Conservation (phyloP, 2,797 vertebrate genomes). For the Semaprochilodus insignis region DNA sequence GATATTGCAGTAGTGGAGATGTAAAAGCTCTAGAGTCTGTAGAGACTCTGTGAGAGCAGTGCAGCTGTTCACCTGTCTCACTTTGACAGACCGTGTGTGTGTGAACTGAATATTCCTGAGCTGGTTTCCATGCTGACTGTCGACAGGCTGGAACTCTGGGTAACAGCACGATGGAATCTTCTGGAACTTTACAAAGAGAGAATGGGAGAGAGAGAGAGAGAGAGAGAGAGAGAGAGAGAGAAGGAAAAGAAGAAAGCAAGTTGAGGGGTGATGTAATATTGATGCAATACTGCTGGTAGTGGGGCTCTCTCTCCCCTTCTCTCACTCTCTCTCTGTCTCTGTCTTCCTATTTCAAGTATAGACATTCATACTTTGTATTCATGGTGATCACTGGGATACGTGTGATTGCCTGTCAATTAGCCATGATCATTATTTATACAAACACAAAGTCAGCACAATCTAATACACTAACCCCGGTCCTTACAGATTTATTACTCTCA, state of each 20-base stretch:
- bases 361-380: no score
- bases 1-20: not conserved
- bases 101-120: constrained; percentile 33
- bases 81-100: not conserved
- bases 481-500: no score
- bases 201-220: not conserved
- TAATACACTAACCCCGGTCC: no score
- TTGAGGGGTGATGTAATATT: constrained; percentile 13
- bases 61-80: not conserved
- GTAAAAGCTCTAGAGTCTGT: not conserved
- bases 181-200: not conserved
- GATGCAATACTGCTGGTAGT: constrained; percentile 12
- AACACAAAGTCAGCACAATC: no score
- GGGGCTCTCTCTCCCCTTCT: not conserved
- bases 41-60: constrained; percentile 16
- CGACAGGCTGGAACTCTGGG: not conserved
- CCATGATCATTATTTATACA: no score
- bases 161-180: not conserved
- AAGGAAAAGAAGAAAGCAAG: not conserved
- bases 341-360: not conserved
- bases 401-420: no score
- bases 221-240: not conserved
- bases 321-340: not conserved
- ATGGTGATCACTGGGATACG: no score
- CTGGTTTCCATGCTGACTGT: constrained; percentile 8